Base-by-base conservation (phyloP, 92 coral and sea anemone species). In the Paragorgia papillata region DNA sequence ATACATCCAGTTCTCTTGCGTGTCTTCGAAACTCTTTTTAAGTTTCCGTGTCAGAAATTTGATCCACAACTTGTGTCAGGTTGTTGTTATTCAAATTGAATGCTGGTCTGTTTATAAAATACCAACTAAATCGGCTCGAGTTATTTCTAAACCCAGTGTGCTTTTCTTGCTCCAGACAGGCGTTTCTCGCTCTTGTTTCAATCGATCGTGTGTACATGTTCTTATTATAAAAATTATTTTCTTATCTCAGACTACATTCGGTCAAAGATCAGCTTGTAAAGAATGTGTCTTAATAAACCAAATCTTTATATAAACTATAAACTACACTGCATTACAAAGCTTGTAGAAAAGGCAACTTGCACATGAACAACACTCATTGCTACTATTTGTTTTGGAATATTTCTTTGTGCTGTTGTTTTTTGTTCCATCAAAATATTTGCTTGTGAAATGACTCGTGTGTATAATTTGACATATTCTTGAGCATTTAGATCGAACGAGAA, bases 351-450 rank as follows among this genome's bases (percentile, higher is more conserved):
- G 1, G 8, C 28, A 33, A 8, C n/a, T 65, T 67, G n/a, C 32
- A 44, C 32, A 41, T 34, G 57, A 67, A 67, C 57, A 22, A 41
- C 57, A 44, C 74, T 57, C 57, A 67, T 46, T 41, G 56, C 53
- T 15, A 46, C 2, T 7, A 46, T 46, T 46, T 46, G 2, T 7
- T 6, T 46, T 46, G 7, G 53, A n/a, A 7, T 2, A 7, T 46
- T 46, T 7, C n/a, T n/a, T n/a, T n/a, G 25, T 67, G 26, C 57
- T 67, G 33, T 67, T 34, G 20, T 24, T 18, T 41, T 34, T 8
- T 2, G 33, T 41, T 67, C 37, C 56, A 43, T 51, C 29, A 30
- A 49, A 70, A 70, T 53, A 70, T 70, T 70, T 70, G 40, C 77
- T 70, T 20, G 62, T 51, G 57, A 33, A 66, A 68, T 51, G 26